Base-by-base conservation (phyloP, 2,797 vertebrate species). In the Alectoris magna region DNA sequence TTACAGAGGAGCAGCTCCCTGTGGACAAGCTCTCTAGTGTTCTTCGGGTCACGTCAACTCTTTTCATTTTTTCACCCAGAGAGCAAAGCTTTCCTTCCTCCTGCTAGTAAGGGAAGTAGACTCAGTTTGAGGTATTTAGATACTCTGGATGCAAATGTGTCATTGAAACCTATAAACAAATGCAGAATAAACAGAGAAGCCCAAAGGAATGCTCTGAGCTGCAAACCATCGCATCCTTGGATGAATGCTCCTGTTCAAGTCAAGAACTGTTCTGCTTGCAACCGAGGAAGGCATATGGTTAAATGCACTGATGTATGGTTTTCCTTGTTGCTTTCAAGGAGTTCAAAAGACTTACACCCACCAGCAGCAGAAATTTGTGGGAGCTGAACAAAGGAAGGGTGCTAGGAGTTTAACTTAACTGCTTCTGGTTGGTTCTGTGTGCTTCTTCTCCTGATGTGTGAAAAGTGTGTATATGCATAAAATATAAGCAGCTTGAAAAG, bases 261-360 rank as follows among this genome's bases (percentile, higher is more conserved):
- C 43, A 77, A 24, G 26, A 78, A 62, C 53, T 24, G 36, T 55
- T 87, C 77, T 38, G 31, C 82, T 68, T 72, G 59, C 59, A 88
- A 29, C 60, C 26, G 21, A 39, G 67, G 58, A n/a, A 84, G 87
- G 26, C 16, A 63, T 1, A 3, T 24, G 71, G 91, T 94, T 94
- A 94, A 96, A 70, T 23, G 29, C 34, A 23, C 6, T 23, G 51
- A 81, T 76, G 49, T 88, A 29, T 55, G 9, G 69, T 82, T 90
- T 86, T 68, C 56, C 91, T 86, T 75, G 56, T 69, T 91, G 70
- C 92, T 91, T 94, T 95, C 51, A 78, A 72, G 85, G 76, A 91
- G 91, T 95, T 93, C 90, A 81, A 91, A 87, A 96, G 88, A 95
- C 75, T 91, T 94, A 87, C 97, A 92, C 95, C 94, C 95, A 96